phyloP scores from a whole-genome alignment of 2,888 invertebrate genomes.

The Tipula unca region DNA sequence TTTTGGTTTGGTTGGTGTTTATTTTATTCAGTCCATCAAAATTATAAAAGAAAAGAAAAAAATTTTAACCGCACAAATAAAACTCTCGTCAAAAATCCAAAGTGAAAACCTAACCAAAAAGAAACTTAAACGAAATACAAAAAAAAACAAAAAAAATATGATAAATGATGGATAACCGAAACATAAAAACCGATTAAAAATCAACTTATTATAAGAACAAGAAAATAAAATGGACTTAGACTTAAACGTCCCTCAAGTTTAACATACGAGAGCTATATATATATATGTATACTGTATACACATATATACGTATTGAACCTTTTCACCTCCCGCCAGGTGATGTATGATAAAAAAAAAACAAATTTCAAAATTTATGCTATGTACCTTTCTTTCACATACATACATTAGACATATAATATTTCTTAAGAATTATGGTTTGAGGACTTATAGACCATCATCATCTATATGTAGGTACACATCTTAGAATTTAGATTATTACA shows the following conservation, averaged over 20 bases:
- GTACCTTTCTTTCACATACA: neutral
- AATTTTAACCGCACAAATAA: neutral
- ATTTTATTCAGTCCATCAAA: neutral
- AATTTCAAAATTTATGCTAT: neutral
- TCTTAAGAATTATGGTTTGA: constrained; percentile 4
- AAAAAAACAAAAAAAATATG: neutral
- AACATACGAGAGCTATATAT: neutral
- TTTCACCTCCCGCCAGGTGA: constrained; percentile 14
- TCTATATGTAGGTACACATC: too few relatives aligned
- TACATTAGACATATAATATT: neutral
- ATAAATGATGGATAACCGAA: constrained; percentile 14
- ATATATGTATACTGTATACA: neutral
- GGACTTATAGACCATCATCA: neutral
- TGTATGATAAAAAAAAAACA: constrained; percentile 4
- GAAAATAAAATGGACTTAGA: neutral
- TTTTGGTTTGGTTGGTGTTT: neutral
- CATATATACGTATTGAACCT: neutral
- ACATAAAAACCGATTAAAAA: constrained; percentile 8
- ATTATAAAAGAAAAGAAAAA: neutral
- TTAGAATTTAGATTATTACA: neutral
- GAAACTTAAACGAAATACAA: neutral
- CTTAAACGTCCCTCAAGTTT: neutral
- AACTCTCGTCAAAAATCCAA: neutral
- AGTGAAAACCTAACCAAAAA: neutral
- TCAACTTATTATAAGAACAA: neutral